Evolutionary conservation across 1,140 invertebrate species (phyloP).

Genomic region (Drosophila insularis): DNA sequence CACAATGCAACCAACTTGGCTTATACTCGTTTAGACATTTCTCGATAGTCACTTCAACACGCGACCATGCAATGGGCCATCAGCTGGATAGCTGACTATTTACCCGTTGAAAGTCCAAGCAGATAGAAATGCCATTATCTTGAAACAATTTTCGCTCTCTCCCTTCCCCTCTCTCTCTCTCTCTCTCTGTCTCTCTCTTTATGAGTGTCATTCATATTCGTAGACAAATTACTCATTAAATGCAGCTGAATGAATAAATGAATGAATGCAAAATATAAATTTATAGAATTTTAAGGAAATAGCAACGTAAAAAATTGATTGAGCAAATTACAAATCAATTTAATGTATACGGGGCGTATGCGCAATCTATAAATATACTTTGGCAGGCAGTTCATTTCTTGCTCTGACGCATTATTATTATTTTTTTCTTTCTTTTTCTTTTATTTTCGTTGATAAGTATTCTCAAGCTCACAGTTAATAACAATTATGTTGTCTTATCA

Average conservation of each 20-base stretch:
- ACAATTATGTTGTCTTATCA: conserved; percentile 66
- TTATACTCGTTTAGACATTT: neutral
- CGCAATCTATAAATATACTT: conserved; percentile 66
- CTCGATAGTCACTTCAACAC: conserved; percentile 21
- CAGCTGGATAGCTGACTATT: neutral
- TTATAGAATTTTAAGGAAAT: neutral
- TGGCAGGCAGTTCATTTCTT: conserved; percentile 10
- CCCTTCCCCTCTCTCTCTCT: neutral
- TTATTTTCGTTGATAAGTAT: conserved; percentile 46
- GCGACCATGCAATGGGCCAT: conserved; percentile 7
- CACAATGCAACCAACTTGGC: conserved; percentile 1
- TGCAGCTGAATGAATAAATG: conserved; percentile 21
- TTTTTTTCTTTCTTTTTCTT: neutral
- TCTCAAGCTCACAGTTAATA: conserved; percentile 65
- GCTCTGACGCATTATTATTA: conserved; percentile 48
- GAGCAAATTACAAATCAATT: conserved; percentile 3
- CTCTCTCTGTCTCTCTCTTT: neutral
- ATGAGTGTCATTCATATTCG: neutral
- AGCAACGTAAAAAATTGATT: neutral
- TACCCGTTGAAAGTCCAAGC: conserved; percentile 1
- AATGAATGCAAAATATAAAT: conserved; percentile 45
- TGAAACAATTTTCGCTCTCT: neutral
- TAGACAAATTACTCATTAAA: neutral
- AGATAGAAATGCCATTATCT: conserved; percentile 18
- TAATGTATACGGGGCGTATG: conserved; percentile 47